Conservation (phyloP, 1,140 invertebrate genomes). For the Rhopalosiphum maidis region DNA sequence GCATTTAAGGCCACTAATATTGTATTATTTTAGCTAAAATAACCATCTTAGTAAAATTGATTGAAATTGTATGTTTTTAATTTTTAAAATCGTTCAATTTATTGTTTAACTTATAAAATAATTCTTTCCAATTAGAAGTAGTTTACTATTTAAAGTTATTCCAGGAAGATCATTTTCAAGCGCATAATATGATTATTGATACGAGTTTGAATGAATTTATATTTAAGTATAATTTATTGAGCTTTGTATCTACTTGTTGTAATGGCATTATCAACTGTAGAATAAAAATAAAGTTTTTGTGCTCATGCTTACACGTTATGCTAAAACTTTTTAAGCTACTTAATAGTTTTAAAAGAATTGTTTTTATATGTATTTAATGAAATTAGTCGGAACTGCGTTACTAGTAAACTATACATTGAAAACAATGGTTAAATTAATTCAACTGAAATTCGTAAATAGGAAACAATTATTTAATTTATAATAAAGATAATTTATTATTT, state of each 20-base stretch:
- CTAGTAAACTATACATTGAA: neutral
- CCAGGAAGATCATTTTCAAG: neutral
- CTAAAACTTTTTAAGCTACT: constrained; percentile 27
- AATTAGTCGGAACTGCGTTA: neutral
- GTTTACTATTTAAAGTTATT: neutral
- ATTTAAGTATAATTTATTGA: neutral
- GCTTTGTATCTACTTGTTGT: neutral
- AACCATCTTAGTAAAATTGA: neutral
- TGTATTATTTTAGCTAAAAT: neutral
- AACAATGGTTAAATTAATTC: neutral
- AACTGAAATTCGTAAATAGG: neutral
- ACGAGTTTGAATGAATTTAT: neutral
- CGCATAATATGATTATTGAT: neutral
- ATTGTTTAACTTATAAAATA: too few species aligned
- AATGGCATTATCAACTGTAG: neutral
- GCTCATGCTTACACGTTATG: constrained; percentile 4
- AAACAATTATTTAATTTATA: neutral
- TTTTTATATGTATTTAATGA: neutral
- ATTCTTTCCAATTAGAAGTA: too few species aligned
- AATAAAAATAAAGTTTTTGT: constrained; percentile 19
- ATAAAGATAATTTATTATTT: constrained; percentile 19
- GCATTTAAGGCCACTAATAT: neutral
- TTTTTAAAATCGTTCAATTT: too few species aligned
- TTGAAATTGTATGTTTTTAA: neutral
- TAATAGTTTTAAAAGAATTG: neutral